Base-by-base conservation (phyloP, 2,113 vertebrate species). In the Notechis scutatus region DNA sequence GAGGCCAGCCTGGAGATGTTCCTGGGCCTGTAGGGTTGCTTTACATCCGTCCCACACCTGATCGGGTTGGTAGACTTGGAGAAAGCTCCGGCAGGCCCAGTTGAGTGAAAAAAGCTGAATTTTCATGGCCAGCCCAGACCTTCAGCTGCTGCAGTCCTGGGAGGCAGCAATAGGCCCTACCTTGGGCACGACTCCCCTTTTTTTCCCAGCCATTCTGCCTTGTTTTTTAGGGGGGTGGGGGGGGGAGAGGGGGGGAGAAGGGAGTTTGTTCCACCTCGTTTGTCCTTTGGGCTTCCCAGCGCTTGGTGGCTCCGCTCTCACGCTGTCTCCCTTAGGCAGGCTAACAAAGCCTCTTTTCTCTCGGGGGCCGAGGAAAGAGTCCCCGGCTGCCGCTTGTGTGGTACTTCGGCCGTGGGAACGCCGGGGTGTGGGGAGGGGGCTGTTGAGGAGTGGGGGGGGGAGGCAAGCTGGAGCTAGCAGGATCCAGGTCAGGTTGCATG, bases 281-380 rank as follows among this genome's bases (percentile, higher is more conserved):
- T 97, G 97, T 98, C 98, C 96, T 98, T 98, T 98, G 97, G 97
- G 97, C 98, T 98, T 98, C 98, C 98, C 98, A 98, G 98, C 97
- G 98, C 97, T 98, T 97, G 94, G 45, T 94, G 91, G 96, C 97
- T 96, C 94, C 74, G 97, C 98, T 98, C 98, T 98, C 98, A 98
- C 97, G 97, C 98, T 97, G 98, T 98, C 98, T 98, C 97, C 97
- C 47, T 98, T 98, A 98, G 98, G 98, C 98, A 96, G 96, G 97
- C 98, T 98, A 99, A 99, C 99, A 99, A 99, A 99, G 99, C 98
- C 96, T 98, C 98, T 98, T 98, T 98, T 99, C 98, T 99, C 98
- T 96, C 94, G 96, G 95, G 98, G 96, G 96, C 97, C 96, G 98
- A 98, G 98, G 98, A 98, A 98, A 97, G 97, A 97, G 98, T 98